phyloP scores from a whole-genome alignment of 2,888 invertebrate species.

The Mamestra brassicae region DNA sequence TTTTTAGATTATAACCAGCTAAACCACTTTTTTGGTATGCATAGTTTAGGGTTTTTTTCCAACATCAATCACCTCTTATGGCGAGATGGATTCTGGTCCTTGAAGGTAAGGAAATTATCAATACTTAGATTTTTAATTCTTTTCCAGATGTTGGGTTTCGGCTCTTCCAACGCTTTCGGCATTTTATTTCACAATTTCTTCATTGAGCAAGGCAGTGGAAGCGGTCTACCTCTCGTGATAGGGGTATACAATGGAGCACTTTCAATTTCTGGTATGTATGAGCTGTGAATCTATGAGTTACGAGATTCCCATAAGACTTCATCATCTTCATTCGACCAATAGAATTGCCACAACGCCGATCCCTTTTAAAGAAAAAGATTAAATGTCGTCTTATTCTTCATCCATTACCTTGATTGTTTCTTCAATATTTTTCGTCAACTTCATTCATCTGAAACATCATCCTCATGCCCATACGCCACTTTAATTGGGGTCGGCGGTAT shows the following conservation, averaged over 20 bases:
- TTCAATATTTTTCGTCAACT: no score
- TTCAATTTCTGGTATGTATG: constrained; percentile 91
- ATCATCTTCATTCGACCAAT: not conserved
- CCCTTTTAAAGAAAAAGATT: no score
- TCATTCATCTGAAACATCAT: no score
- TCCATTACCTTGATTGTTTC: no score
- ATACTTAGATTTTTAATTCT: constrained; percentile 10
- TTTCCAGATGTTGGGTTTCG: constrained; percentile 92
- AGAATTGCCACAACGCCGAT: no score
- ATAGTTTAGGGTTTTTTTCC: not conserved
- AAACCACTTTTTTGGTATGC: not conserved
- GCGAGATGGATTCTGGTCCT: no score
- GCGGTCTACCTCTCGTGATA: constrained; percentile 93
- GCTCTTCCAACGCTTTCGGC: constrained; percentile 93
- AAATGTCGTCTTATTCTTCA: no score
- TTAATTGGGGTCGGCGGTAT: no score
- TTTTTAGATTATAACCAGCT: not conserved
- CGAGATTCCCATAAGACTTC: not conserved
- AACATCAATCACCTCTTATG: not conserved
- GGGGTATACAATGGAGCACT: constrained; percentile 93
- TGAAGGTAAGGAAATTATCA: not conserved
- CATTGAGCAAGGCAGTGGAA: constrained; percentile 92
- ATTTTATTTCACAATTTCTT: constrained; percentile 94
- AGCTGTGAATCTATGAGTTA: not conserved
- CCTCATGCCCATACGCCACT: no score